Evolutionary conservation across 1,140 invertebrate species (phyloP), one percentile per base, ranked within the genome.

Genomic region (Agrypnia vestita): DNA sequence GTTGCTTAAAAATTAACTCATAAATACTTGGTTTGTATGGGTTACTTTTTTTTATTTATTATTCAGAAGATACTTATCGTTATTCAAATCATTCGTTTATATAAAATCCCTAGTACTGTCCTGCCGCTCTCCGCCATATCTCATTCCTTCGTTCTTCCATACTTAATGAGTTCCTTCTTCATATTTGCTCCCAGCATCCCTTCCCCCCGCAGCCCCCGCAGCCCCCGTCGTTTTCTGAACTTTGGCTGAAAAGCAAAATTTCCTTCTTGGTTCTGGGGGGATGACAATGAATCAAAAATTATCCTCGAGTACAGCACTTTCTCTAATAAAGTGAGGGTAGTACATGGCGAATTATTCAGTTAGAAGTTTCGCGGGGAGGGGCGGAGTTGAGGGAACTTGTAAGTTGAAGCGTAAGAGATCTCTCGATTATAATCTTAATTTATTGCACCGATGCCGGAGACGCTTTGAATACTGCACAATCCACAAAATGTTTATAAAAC

Each of bases 91-190:
- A n/a, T n/a, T n/a, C 12, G 4, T 61, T n/a, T 19, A n/a, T 61
- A 3, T 15, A 61, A 61, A 3, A 21, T 11, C 44, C 64, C 15
- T 17, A 69, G 19, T 73, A 21, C 69, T 15, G 17, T 47, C 51
- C 49, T 21, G 67, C 19, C 10, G 15, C 15, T 19, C 62, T 76
- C 59, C 44, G 74, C 56, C 74, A 64, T 61, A 55, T 62, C 46
- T 56, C 56, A 64, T 47, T 62, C 56, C 56, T 67, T 78, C 46
- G 59, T 76, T 64, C 76, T 78, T 78, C 51, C 76, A 69, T 78
- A 78, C 61, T 62, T 69, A 78, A 78, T 69, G 76, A 78, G 76
- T 69, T 67, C 74, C 74, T 62, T 76, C 76, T 67, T 69, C 55
- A 78, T 78, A 78, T 78, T 78, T 78, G 76, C 76, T 55, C 19